Base-by-base conservation (phyloP, 2,113 vertebrate genomes). In the Brevimyrus niger region DNA sequence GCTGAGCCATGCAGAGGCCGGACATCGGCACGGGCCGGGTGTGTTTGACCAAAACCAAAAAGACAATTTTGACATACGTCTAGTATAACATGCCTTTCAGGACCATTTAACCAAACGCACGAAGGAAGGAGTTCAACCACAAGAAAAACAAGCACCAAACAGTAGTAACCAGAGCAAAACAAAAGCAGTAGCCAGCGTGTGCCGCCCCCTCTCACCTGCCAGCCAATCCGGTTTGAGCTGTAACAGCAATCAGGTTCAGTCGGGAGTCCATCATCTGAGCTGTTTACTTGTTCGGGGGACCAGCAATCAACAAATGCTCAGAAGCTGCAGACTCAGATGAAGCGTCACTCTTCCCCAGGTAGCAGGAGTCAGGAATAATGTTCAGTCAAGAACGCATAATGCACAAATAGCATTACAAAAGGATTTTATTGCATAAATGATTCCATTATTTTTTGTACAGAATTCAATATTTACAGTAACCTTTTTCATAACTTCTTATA, bases 361-460 rank as follows among this genome's bases (percentile, higher is more conserved):
- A 50, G 31, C 21, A 50, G 84, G 84, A 23, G 23, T 35, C 44
- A 3, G 48, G 47, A 10, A 35, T 48, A 15, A 50, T 86, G 47
- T 31, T 86, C n/a, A 48, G 48, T 51, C 5, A 27, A 86, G 48
- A 76, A 38, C 3, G 1, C 44, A 76, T 51, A 73, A 88, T 5
- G 27, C 65, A 3, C 76, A 87, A 69, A 19, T n/a, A 42, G 46
- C 47, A 88, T 92, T 91, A 94, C 95, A 96, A 95, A 95, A 94
- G 94, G 93, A 58, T 96, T 98, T 98, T 98, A 98, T 98, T 98
- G 97, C 97, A 97, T 97, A 96, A 97, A 96, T 96, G 96, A 96
- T 95, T 95, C 94, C 94, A 95, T 96, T 95, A 93, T 95, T 94
- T 94, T 97, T 97, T 98, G 96, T 97, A 98, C 97, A 98, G 96